Conservation (phyloP, 2,113 vertebrate genomes). For the Perccottus glenii region DNA sequence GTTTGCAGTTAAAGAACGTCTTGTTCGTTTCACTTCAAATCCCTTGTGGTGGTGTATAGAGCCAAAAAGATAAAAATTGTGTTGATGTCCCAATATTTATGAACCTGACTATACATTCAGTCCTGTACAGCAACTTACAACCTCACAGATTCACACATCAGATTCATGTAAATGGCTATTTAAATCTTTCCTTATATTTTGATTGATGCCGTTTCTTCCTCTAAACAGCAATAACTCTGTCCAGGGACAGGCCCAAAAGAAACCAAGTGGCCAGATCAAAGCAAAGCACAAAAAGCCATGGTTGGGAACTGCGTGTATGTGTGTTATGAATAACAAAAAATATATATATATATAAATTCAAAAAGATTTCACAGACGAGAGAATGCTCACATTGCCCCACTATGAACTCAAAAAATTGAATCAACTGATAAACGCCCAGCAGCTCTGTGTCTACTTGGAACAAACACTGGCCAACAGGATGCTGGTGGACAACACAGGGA, state of each 20-base stretch:
- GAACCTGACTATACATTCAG: too few species aligned
- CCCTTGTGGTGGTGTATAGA: too few species aligned
- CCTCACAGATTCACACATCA: too few species aligned
- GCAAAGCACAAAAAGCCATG: conserved; percentile 39
- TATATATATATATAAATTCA: conserved; percentile 13
- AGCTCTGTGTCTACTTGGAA: conserved; percentile 54
- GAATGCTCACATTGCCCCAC: conserved; percentile 41
- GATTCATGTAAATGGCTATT: neutral
- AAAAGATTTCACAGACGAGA: conserved; percentile 36
- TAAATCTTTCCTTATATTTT: neutral
- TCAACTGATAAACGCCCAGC: conserved; percentile 36
- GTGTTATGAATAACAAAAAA: conserved; percentile 15
- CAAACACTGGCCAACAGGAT: conserved; percentile 53
- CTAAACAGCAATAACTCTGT: conserved; percentile 12
- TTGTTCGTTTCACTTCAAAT: too few species aligned
- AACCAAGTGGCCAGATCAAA: conserved; percentile 22
- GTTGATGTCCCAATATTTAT: too few species aligned
- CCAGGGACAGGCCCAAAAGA: conserved; percentile 15
- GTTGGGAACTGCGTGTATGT: conserved; percentile 28
- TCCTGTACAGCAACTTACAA: too few species aligned
- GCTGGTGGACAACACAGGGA: conserved; percentile 65
- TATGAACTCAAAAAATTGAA: conserved; percentile 54
- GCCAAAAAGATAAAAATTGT: too few species aligned
- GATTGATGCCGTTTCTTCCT: neutral
- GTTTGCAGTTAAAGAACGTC: too few species aligned